Conservation (phyloP, 2,888 invertebrate genomes). For the Thymelicus sylvestris region DNA sequence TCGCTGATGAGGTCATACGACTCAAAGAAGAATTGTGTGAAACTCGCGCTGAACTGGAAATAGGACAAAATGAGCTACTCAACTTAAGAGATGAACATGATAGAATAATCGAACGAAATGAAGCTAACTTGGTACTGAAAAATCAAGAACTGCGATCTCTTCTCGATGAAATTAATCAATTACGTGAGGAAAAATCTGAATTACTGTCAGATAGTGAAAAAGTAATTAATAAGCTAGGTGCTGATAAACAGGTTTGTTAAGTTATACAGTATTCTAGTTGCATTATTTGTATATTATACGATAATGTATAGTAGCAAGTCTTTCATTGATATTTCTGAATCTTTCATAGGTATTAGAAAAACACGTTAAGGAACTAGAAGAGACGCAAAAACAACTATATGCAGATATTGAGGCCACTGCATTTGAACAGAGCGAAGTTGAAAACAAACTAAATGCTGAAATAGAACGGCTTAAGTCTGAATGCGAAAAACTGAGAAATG, state of each 20-base stretch:
- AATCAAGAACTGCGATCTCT: constrained; percentile 63
- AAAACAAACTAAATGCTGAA: constrained; percentile 53
- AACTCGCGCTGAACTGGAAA: constrained; percentile 68
- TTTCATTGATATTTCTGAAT: constrained; percentile 39
- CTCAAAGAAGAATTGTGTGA: constrained; percentile 67
- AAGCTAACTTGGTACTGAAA: constrained; percentile 58
- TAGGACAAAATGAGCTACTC: constrained; percentile 64
- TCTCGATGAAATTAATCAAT: constrained; percentile 55
- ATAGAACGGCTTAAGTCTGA: constrained; percentile 54
- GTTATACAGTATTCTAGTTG: constrained; percentile 35
- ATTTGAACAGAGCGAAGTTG: constrained; percentile 45
- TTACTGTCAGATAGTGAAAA: constrained; percentile 51
- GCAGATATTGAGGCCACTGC: constrained; percentile 44
- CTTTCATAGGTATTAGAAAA: constrained; percentile 64
- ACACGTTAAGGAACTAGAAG: constrained; percentile 54
- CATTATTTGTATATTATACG: background rate
- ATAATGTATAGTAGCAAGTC: background rate
- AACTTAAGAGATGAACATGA: constrained; percentile 65
- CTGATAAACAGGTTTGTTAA: constrained; percentile 70
- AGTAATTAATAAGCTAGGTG: constrained; percentile 48
- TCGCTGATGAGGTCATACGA: constrained; percentile 56
- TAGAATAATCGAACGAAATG: constrained; percentile 53
- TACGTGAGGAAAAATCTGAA: constrained; percentile 37
- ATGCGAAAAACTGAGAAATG: constrained; percentile 49
- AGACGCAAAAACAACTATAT: constrained; percentile 47